Base-by-base conservation (phyloP, 2,888 invertebrate genomes). In the Erpobdella octoculata region DNA sequence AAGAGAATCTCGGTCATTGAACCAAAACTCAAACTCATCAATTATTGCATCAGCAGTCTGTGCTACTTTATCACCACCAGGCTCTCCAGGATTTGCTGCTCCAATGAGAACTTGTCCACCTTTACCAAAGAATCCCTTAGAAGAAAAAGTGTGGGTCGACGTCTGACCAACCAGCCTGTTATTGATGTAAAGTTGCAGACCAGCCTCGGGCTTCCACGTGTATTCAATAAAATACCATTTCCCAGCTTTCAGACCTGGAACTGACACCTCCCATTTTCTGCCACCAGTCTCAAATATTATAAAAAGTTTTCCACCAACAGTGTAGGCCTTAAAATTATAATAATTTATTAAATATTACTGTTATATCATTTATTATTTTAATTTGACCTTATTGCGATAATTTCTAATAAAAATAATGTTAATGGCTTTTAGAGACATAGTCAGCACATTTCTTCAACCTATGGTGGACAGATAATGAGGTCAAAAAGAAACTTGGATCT, bases 201-300 rank as follows among this genome's bases (percentile, higher is more conserved):
- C 70, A 31, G 70, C 18, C 0, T n/a, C 12, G 0, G 62, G 78
- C 66, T 81, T 79, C 82, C 82, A 82, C 12, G 81, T 78, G 74
- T 81, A 73, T 59, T 80, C 79, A 0, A 82, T 74, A 31, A 79
- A 77, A 69, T 81, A 78, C 82, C 82, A 82, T 9, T 76, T 73
- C 38, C 79, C 75, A 5, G 73, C 65, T 18, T 71, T 72, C 38
- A 81, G 62, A 15, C 74, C 72, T 5, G 76, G 75, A 0, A 79
- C 76, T 2, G 74, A 71, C 5, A 80, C 79, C 15, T 76, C 75
- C 81, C 82, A 82, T 18, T 37, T 48, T 48, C 72, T 70, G 15
- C 70, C 74, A 0, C 48, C 66, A 9, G 38, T 36, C 18, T 74
- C 58, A 8, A 80, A 79, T 61, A 76, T 77, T n/a, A 79, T 77